Evolutionary conservation across 2,888 invertebrate genomes (phyloP), one percentile per base, ranked within the genome.

Genomic region (Aphrophora alni): DNA sequence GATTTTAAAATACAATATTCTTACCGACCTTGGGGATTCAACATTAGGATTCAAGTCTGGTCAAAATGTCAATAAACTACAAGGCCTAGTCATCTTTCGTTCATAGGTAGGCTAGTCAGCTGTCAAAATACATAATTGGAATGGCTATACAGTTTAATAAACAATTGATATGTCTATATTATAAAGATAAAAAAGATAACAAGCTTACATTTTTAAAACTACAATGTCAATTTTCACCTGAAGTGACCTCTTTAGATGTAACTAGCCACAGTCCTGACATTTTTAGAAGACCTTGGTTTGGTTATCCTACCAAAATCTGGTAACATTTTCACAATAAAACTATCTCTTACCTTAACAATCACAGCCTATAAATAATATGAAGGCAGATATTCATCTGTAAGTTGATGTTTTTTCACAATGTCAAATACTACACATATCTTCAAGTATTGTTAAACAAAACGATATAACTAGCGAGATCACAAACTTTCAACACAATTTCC

Each of bases 401-500:
- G 21, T 5, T 8, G 24, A 0, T 38, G 21, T 10, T 38, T 74
- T 51, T 10, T 38, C 51, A 27, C 44, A 21, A 27, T 44, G 38
- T 74, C 44, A 24, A 74, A 74, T 4, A 21, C n/a, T 44, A 24
- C 26, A 44, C 38, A n/a, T 38, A 17, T 51, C 24, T 75, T 10
- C 17, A 51, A 26, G 75, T 27, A 75, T 44, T 75, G 26, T 26
- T 44, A n/a, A 38, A 75, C 51, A 44, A 44, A 12, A 26, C 27
- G 75, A 24, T 75, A n/a, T 75, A 75, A 75, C 51, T 51, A 51
- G 75, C 25, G 26, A 75, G 75, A 51, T 26, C 24, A 75, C 38
- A 25, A 44, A 27, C 44, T 38, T 75, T 27, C 27, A 27, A 44
- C 27, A 80, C 75, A 80, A 80, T 80, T 77, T 77, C 81, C 80